Base-by-base conservation (phyloP, 2,113 vertebrate genomes). In the Sporophila hypoxantha region DNA sequence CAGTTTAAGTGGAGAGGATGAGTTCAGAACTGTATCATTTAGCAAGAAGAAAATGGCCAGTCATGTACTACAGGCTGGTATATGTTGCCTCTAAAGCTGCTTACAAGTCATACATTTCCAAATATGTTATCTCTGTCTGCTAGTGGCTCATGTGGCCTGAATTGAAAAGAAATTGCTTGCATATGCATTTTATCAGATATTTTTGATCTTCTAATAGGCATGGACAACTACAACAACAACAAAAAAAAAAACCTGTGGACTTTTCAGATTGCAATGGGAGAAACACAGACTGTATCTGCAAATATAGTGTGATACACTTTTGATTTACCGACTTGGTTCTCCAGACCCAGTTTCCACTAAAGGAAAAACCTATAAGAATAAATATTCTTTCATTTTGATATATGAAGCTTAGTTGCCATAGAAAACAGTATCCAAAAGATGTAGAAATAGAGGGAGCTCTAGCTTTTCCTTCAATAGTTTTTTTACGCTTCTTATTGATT, bases 151-250 rank as follows among this genome's bases (percentile, higher is more conserved):
- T 69, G 75, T 73, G 73, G 85, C 68, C 82, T 62, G 56, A 65
- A 81, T 65, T 85, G 70, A 79, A 32, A 92, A 37, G 65, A 82
- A 92, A 80, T 71, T 81, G 44, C 49, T 26, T 60, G 42, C 29
- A 60, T 90, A 82, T 94, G 81, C 69, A 82, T 95, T 95, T 94
- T 92, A 78, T 94, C n/a, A 61, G 22, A 21, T 68, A 26, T 84
- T 94, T 67, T 66, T 92, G 3, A 44, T 87, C 44, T 91, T 57
- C 27, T 47, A 55, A 85, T 17, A 42, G 37, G 23, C 66, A 73
- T 25, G 29, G 8, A 55, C 26, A 50, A 56, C 19, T 62, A 41
- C 22, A 47, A 47, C 13, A 47, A 41, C 41, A 41, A 41, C 5
- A 81, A 57, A 29, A 21, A 14, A 20, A 39, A n/a, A n/a, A n/a